Conservation (phyloP, 2,113 vertebrate species). For the Notothenia coriiceps region DNA sequence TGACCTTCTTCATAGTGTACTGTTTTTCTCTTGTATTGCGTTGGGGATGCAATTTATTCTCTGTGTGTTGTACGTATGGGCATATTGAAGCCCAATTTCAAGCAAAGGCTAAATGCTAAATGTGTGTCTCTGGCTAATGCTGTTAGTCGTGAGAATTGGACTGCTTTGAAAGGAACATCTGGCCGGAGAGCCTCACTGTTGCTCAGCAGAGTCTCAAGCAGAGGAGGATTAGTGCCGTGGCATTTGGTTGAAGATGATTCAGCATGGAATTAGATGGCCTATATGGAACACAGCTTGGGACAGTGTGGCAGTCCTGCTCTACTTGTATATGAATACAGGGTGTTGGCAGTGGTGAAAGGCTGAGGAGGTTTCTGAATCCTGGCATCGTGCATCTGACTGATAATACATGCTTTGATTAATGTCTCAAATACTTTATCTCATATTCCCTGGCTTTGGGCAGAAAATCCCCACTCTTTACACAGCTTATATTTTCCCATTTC, state of each 20-base stretch:
- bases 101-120: constrained; percentile 53
- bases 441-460: constrained; percentile 25
- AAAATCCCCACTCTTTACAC: constrained; percentile 10
- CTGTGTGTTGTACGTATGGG: constrained; percentile 27
- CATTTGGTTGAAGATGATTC: constrained; percentile 76
- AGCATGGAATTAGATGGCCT: constrained; percentile 73
- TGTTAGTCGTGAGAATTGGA: constrained; percentile 68
- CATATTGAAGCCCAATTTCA: constrained; percentile 48
- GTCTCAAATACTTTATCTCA: constrained; percentile 54
- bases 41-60: constrained; percentile 28
- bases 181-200: constrained; percentile 64
- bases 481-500: constrained; percentile 25
- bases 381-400: constrained; percentile 48
- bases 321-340: constrained; percentile 48
- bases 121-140: constrained; percentile 67
- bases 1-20: neutral
- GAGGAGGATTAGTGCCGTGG: constrained; percentile 70
- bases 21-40: constrained; percentile 22
- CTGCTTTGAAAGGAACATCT: constrained; percentile 77
- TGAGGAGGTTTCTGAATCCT: constrained; percentile 43
- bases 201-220: constrained; percentile 65
- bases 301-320: constrained; percentile 44
- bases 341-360: constrained; percentile 43
- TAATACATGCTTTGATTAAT: constrained; percentile 62
- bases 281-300: constrained; percentile 63